Evolutionary conservation across 2,113 vertebrate species (phyloP).

Genomic region (Corythornis cristatus): DNA sequence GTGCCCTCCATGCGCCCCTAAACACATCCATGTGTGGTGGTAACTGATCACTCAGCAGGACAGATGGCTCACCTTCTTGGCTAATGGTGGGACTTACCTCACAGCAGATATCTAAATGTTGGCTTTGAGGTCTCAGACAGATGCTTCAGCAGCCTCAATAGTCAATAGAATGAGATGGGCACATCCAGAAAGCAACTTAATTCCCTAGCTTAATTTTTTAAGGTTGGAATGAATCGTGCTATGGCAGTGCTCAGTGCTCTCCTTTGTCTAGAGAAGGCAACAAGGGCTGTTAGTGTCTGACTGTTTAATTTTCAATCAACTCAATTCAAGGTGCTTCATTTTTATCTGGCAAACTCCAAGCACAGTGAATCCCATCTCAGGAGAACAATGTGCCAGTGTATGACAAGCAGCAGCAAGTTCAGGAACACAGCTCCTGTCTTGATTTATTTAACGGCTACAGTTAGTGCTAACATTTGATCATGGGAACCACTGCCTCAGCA

Average conservation of each 20-base stretch:
- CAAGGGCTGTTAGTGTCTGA: background rate
- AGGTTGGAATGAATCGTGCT: background rate
- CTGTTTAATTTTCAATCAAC: background rate
- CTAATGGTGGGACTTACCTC: background rate
- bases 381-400: conserved; percentile 26
- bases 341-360: conserved; percentile 21
- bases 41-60: background rate
- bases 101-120: background rate
- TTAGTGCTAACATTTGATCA: conserved; percentile 20
- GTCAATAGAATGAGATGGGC: background rate
- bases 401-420: conserved; percentile 39
- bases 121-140: background rate
- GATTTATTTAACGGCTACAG: conserved; percentile 15
- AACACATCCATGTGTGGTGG: background rate
- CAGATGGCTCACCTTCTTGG: background rate
- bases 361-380: conserved; percentile 34
- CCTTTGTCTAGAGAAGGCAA: conserved; percentile 1
- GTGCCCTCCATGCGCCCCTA: background rate
- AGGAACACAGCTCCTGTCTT: background rate
- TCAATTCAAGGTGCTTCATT: background rate
- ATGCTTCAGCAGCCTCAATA: background rate
- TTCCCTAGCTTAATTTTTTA: background rate
- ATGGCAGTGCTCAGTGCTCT: background rate
- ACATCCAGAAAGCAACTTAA: background rate
- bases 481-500: conserved; percentile 60